Conservation (phyloP, 2,113 vertebrate genomes). For the Hyaena hyaena region DNA sequence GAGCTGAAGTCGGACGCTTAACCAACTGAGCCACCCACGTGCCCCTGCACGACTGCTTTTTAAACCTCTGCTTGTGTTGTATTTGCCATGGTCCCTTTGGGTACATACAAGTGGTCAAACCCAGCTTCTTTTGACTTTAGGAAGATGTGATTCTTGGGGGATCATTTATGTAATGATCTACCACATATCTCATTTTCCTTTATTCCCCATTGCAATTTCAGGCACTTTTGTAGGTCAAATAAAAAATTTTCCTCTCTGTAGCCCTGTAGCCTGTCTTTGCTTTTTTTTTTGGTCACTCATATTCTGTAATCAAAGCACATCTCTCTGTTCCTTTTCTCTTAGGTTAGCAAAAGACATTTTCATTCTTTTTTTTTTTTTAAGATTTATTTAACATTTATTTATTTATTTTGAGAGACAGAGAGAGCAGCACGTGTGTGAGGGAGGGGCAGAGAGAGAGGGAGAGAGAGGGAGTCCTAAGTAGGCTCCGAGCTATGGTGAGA, state of each 20-base stretch:
- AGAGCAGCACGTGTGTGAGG: no score
- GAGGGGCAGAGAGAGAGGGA: no score
- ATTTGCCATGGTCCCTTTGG: background rate
- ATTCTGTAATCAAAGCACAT: background rate
- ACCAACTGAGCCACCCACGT: no score
- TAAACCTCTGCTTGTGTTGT: background rate
- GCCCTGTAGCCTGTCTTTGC: background rate
- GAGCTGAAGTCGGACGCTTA: no score
- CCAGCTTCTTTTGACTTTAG: background rate
- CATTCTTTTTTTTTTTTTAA: background rate
- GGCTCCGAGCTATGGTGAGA: no score
- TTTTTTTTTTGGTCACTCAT: background rate
- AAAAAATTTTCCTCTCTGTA: background rate
- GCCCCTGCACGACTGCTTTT: background rate
- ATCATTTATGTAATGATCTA: background rate
- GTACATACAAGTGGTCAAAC: background rate
- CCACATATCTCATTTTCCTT: background rate
- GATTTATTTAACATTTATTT: no score
- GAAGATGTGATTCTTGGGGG: background rate
- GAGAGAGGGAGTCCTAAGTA: no score
- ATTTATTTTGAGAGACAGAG: no score
- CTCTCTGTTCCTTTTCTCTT: background rate
- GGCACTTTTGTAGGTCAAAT: background rate
- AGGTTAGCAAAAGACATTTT: background rate
- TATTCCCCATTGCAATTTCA: background rate